These are phyloP conservation scores for Gila robusta DNA, from an alignment of 2,797 vertebrate species.

Conservation along the genomic window DNA sequence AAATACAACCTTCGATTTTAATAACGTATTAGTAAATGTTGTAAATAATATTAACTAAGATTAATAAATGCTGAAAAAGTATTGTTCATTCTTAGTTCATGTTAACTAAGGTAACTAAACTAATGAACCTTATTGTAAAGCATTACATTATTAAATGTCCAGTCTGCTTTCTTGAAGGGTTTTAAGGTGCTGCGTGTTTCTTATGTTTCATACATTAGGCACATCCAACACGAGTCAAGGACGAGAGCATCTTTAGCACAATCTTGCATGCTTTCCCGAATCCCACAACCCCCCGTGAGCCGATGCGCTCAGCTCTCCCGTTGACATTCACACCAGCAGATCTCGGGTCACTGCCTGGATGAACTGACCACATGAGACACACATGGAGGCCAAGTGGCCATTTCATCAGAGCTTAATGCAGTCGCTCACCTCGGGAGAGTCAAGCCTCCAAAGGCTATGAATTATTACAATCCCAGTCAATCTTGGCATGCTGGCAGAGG, in stretches of 20 bases:
- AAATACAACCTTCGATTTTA: no score
- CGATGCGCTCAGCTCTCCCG: constrained; percentile 19
- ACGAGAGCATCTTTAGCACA: constrained; percentile 55
- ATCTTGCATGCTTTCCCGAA: constrained; percentile 71
- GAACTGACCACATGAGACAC: constrained; percentile 62
- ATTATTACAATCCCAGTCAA: constrained; percentile 88
- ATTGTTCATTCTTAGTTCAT: no score
- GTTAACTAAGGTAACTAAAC: no score
- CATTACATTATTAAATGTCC: no score
- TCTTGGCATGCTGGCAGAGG: constrained; percentile 78
- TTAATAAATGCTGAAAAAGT: no score
- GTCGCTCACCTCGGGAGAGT: constrained; percentile 84
- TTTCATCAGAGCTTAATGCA: constrained; percentile 79
- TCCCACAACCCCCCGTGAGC: constrained; percentile 25
- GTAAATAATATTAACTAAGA: no score
- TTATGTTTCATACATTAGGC: background rate
- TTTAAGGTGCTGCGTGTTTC: background rate
- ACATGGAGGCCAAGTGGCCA: constrained; percentile 70
- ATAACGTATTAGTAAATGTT: no score
- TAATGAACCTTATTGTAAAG: no score
- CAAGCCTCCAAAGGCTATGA: constrained; percentile 86
- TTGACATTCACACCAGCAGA: constrained; percentile 53
- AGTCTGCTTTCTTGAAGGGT: no score
- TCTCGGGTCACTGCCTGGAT: constrained; percentile 52
- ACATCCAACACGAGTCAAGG: constrained; percentile 27